Evolutionary conservation across 2,113 vertebrate species (phyloP).

Genomic region (Campylorhamphus procurvoides): DNA sequence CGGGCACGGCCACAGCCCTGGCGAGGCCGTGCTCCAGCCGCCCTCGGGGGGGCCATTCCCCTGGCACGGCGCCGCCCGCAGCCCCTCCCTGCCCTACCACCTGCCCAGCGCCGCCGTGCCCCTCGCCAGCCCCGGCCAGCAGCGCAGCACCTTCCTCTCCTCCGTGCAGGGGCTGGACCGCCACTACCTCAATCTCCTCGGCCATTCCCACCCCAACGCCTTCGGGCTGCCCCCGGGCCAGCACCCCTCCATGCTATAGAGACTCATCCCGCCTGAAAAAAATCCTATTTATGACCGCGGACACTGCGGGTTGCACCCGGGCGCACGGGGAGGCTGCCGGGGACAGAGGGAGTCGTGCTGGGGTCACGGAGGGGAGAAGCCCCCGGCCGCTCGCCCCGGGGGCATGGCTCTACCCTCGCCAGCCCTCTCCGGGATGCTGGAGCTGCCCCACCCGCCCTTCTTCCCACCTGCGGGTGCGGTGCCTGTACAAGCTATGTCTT

Average conservation of each 20-base stretch:
- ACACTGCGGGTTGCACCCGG: background rate
- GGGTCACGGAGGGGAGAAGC: background rate
- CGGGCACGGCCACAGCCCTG: slow-evolving; percentile 73
- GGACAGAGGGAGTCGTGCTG: background rate
- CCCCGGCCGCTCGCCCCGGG: background rate
- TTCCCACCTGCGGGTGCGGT: background rate
- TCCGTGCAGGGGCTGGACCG: slow-evolving; percentile 90
- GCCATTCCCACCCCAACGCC: slow-evolving; percentile 86
- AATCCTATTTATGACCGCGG: background rate
- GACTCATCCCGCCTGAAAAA: background rate
- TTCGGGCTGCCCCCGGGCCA: slow-evolving; percentile 88
- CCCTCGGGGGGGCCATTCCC: slow-evolving; percentile 81
- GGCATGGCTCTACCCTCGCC: background rate
- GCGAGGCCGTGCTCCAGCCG: slow-evolving; percentile 82
- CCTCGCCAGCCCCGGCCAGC: slow-evolving; percentile 80
- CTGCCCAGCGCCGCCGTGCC: slow-evolving; percentile 74
- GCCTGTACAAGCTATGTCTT: slow-evolving; percentile 7
- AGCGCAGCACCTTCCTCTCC: slow-evolving; percentile 86
- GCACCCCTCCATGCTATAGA: slow-evolving; percentile 84
- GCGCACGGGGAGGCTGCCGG: background rate
- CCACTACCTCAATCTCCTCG: slow-evolving; percentile 91
- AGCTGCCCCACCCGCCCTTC: background rate
- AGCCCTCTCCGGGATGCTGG: background rate
- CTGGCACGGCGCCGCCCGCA: slow-evolving; percentile 85
- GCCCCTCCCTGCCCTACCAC: slow-evolving; percentile 81